Evolutionary conservation across 2,113 vertebrate genomes (phyloP).

Genomic region (Propithecus coquereli): DNA sequence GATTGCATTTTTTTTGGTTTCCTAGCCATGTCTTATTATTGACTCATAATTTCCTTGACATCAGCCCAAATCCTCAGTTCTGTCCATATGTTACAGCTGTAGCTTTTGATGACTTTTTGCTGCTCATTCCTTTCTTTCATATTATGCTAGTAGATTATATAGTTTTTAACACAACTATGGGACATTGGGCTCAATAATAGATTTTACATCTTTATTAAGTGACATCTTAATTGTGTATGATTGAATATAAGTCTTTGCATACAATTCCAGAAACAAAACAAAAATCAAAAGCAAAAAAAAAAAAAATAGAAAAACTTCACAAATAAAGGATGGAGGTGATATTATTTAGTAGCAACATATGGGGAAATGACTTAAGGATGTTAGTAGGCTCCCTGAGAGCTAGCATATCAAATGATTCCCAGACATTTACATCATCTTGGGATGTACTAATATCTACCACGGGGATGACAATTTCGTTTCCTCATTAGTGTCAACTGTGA

Average conservation of each 20-base stretch:
- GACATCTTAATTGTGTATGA: background rate
- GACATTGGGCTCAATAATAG: background rate
- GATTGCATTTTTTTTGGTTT: background rate
- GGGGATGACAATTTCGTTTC: background rate
- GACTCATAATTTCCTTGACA: background rate
- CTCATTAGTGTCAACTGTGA: background rate
- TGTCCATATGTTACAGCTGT: background rate
- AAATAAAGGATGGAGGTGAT: background rate
- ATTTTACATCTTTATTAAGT: background rate
- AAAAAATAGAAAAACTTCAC: background rate
- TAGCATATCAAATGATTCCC: background rate
- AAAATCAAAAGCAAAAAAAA: background rate
- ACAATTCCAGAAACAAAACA: background rate
- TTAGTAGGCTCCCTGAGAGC: background rate
- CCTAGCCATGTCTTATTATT: background rate
- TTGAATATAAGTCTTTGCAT: background rate
- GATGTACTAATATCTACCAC: background rate
- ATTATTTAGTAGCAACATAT: background rate
- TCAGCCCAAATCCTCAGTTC: background rate
- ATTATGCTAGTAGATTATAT: background rate
- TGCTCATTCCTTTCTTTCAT: background rate
- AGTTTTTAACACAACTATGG: background rate
- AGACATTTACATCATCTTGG: background rate
- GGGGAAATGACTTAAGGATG: background rate
- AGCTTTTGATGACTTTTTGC: background rate